A percentile compares a stretch with the other conserved stretches of the same genome.
phyloP scores from a whole-genome alignment of 2,888 invertebrate species.

The Melanchra persicariae region DNA sequence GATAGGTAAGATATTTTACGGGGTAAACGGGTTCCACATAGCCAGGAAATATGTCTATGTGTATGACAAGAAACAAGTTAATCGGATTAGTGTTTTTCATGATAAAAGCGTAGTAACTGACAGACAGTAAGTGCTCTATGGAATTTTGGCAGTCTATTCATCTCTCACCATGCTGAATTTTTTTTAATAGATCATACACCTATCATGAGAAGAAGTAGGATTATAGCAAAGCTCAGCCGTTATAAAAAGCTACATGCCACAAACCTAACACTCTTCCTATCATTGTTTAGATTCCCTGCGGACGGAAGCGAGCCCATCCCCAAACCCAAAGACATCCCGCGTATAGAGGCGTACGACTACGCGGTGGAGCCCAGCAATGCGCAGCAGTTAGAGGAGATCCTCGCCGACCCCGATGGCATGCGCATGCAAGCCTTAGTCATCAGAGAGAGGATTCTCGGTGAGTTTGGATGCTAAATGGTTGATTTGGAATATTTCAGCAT shows the following conservation, averaged over 20 bases:
- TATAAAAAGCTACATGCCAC: too few relatives aligned
- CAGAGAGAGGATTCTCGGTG: constrained; percentile 96
- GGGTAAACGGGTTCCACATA: background rate
- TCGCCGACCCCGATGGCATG: constrained; percentile 98
- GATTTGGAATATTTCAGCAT: background rate
- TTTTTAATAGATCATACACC: background rate
- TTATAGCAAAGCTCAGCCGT: background rate
- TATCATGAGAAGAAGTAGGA: background rate
- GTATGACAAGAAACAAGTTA: background rate
- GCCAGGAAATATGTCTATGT: too few relatives aligned
- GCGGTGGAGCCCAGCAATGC: constrained; percentile 95
- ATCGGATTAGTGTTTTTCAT: background rate
- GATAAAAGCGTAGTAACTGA: background rate
- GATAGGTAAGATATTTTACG: constrained; percentile 91
- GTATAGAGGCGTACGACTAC: constrained; percentile 97
- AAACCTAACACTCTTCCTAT: background rate
- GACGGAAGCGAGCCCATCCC: constrained; percentile 93
- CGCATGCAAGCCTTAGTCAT: constrained; percentile 98
- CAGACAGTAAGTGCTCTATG: background rate
- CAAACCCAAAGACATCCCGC: constrained; percentile 93
- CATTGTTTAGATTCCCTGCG: constrained; percentile 87
- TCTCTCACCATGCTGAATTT: background rate
- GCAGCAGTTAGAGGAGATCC: constrained; percentile 95
- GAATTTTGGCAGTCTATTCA: background rate
- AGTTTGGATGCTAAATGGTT: constrained; percentile 33